Base-by-base conservation (phyloP, 2,888 invertebrate genomes). In the Parelbella ahira region DNA sequence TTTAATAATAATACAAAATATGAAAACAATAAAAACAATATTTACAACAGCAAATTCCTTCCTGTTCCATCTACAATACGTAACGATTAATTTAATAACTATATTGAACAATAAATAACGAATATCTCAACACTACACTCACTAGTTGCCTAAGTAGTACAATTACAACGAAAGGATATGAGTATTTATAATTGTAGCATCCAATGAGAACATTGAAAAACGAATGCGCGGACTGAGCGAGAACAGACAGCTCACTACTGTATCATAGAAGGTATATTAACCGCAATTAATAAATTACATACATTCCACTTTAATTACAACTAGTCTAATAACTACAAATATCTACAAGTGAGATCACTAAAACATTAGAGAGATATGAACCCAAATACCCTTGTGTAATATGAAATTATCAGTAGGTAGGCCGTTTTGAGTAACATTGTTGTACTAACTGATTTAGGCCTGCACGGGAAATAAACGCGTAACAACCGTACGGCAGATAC, bases 71-170 rank as follows among this genome's bases (percentile, higher is more conserved):
- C 63, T 69, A 68, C 61, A 60, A 58, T 63, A 66, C 46, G 59
- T 61, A 76, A 73, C 64, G 67, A 63, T 65, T 60, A 65, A 61
- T 58, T 58, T 60, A 62, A 60, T 55, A 65, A 51, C 64, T 63
- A 61, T 59, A 63, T 27, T 53, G 59, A 72, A 76, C 62, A 80
- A 81, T 83, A 83, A 83, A 83, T 84, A 84, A 82, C 78, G 74
- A 60, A 65, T 58, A 58, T 59, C 6, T 19, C 8, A 19, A 21
- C 15, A 25, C 6, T 39, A 12, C 32, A 10, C 7, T 25, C 12
- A 7, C 38, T 39, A 38, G 28, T 28, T 63, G n/a, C n/a, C n/a
- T n/a, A 66, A 47, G 58, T 58, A 48, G 45, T 64, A 67, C 53
- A 62, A 64, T 58, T 62, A 61, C 56, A 56, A 20, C 33, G 21